Evolutionary conservation across 2,888 invertebrate genomes (phyloP).

Genomic region (Macropis europaea): DNA sequence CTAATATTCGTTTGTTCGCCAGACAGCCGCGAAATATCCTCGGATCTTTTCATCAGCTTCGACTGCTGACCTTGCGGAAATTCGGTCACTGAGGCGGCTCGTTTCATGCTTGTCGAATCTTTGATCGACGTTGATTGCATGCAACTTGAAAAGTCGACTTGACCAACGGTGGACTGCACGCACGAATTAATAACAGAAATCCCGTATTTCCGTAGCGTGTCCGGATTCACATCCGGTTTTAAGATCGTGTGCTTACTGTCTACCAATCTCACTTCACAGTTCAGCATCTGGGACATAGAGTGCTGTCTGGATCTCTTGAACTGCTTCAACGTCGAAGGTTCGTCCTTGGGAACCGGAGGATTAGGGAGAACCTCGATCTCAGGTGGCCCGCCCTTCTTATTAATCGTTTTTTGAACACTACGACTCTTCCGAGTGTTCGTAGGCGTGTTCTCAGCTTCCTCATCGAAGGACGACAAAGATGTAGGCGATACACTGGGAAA

Average conservation of each 20-base stretch:
- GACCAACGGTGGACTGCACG: not conserved
- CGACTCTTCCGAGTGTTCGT: conserved; percentile 18
- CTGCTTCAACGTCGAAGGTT: not conserved
- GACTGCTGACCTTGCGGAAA: not conserved
- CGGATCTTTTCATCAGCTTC: not conserved
- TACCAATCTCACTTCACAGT: conserved; percentile 70
- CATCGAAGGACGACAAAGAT: not conserved
- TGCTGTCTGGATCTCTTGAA: conserved; percentile 22
- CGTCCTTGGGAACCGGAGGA: not conserved
- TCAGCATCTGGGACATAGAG: conserved; percentile 64
- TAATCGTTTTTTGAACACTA: conserved; percentile 5
- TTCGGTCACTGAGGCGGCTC: not conserved
- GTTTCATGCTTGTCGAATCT: not conserved
- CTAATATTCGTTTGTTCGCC: not conserved
- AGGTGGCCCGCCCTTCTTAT: not conserved
- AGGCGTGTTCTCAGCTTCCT: conserved; percentile 7
- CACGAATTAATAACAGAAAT: conserved; percentile 62
- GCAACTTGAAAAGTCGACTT: not conserved
- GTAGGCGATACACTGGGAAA: not conserved
- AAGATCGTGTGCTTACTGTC: conserved; percentile 71
- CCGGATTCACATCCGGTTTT: conserved; percentile 53
- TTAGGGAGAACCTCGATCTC: not conserved
- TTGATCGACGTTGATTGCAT: conserved; percentile 13
- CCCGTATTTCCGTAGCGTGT: conserved; percentile 61
- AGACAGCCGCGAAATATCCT: not conserved